phyloP scores from a whole-genome alignment of 2,888 invertebrate species.

The Eupithecia insigniata region DNA sequence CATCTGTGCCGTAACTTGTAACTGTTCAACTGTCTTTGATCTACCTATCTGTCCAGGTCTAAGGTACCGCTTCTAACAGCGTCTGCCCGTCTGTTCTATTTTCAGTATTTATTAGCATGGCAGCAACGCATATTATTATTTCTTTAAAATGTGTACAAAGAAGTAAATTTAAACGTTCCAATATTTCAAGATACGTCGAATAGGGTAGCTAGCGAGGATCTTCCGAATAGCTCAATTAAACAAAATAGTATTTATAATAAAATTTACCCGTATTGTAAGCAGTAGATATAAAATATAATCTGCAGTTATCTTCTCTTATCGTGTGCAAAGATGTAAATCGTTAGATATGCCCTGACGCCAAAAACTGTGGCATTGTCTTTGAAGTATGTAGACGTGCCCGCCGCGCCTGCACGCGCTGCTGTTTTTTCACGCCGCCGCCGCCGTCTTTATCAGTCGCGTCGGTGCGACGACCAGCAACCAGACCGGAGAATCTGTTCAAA shows the following conservation, averaged over 20 bases:
- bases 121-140: background rate
- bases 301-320: background rate
- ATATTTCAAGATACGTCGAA: background rate
- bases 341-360: too few relatives aligned
- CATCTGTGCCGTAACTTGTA: background rate
- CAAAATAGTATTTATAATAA: background rate
- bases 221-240: background rate
- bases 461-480: too few relatives aligned
- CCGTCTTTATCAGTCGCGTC: too few relatives aligned
- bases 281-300: background rate
- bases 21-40: background rate
- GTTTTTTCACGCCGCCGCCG: too few relatives aligned
- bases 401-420: too few relatives aligned
- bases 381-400: too few relatives aligned
- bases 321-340: too few relatives aligned
- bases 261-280: background rate
- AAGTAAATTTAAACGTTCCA: background rate
- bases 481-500: too few relatives aligned
- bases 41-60: background rate
- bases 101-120: background rate
- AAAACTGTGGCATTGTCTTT: too few relatives aligned
- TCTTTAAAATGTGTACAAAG: background rate
- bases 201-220: background rate
- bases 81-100: conserved; percentile 4
- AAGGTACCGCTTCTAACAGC: background rate